Base-by-base conservation (phyloP, 2,888 invertebrate genomes). In the Drosophila picticornis region DNA sequence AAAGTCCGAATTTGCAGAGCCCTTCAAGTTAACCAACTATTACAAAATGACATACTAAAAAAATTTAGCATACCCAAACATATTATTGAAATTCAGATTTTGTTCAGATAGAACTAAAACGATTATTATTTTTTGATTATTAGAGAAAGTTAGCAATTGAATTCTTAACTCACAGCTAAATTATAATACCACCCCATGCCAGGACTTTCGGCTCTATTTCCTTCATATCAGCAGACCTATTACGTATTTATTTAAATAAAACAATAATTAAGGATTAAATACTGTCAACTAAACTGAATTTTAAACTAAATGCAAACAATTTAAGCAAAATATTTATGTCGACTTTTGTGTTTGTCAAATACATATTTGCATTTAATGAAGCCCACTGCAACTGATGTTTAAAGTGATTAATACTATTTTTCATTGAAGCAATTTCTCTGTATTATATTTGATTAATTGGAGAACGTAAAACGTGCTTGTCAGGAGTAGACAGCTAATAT, bases 401-500 rank as follows among this genome's bases (percentile, higher is more conserved):
- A 16, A 16, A 22, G 16, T 31, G 31, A 43, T 57, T 40, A 25
- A 43, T 25, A 31, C 22, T 11, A 16, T 27, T 31, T 25, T 25
- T 38, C 31, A 19, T 43, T 19, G 7, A 40, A 29, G 25, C 31
- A 0, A 38, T 27, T 55, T 55, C 32, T 55, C 6, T 4, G n/a
- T n/a, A 27, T 36, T 40, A 40, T 13, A 36, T 27, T 25, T 6
- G 9, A 72, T 34, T 51, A 38, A 55, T 50, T 40, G 29, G 32
- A 31, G 40, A 36, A 16, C 38, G 31, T n/a, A n/a, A n/a, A 36
- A 36, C 34, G 31, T 58, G 19, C 7, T 43, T 58, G 50, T 53
- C 31, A 59, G 43, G 43, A 55, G 11, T n/a, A 43, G 34, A 16
- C 25, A 25, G 27, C 46, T 36, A n/a, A 60, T 43, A 46, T 36